These are phyloP conservation scores for Drosophila rufa DNA, from an alignment of 1,140 invertebrate species.

Conservation along the genomic window DNA sequence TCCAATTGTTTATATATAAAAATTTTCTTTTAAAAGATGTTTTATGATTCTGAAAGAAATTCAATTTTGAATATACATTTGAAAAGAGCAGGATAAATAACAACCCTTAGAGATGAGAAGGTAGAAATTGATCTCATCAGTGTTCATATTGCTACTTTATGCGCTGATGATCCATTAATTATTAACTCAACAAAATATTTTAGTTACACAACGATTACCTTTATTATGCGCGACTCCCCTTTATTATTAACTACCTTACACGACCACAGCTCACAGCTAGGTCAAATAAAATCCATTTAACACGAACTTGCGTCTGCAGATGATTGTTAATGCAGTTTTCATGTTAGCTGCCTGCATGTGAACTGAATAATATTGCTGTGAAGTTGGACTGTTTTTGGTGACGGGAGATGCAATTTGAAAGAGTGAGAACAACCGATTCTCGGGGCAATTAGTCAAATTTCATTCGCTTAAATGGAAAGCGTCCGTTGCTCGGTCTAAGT, in stretches of 20 bases:
- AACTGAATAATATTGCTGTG: slow-evolving; percentile 17
- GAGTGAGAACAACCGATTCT: slow-evolving; percentile 1
- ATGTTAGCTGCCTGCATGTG: slow-evolving; percentile 67
- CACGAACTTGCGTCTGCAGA: slow-evolving; percentile 28
- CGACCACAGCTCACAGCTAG: slow-evolving; percentile 1
- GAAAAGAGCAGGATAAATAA: too few species aligned
- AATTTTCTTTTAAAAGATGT: too few species aligned
- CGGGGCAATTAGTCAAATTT: slow-evolving; percentile 66
- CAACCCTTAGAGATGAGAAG: neutral
- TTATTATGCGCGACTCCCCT: neutral
- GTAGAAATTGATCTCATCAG: slow-evolving; percentile 25
- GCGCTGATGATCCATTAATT: neutral
- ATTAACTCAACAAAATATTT: slow-evolving; percentile 1
- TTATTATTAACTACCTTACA: slow-evolving; percentile 1
- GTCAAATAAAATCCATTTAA: slow-evolving; percentile 37
- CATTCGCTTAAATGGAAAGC: slow-evolving; percentile 8
- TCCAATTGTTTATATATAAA: too few species aligned
- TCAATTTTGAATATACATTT: too few species aligned
- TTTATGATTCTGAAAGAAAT: too few species aligned
- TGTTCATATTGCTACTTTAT: neutral
- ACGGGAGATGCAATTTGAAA: slow-evolving; percentile 37
- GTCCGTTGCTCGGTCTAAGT: slow-evolving; percentile 9
- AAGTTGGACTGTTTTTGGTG: slow-evolving; percentile 19
- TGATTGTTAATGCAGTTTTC: slow-evolving; percentile 66
- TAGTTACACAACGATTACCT: neutral